Conservation (phyloP, 2,888 invertebrate species). For the Bombylius major region DNA sequence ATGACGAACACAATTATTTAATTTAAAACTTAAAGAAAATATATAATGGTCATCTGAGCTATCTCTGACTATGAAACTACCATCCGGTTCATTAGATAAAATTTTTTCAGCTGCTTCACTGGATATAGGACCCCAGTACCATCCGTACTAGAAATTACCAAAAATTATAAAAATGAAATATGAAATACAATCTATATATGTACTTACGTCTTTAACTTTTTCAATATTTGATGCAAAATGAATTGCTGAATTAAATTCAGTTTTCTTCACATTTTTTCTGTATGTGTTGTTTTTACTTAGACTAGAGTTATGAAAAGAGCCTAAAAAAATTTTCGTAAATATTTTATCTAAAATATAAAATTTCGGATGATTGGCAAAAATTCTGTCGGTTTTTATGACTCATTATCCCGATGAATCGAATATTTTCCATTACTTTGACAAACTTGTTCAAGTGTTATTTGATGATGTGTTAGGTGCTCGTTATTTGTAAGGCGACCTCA, state of each 20-base stretch:
- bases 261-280: slow-evolving; percentile 23
- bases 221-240: slow-evolving; percentile 87
- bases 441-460: no score
- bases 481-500: no score
- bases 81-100: slow-evolving; percentile 81
- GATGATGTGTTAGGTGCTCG: no score
- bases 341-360: no score
- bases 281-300: neutral
- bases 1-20: slow-evolving; percentile 79
- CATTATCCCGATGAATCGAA: no score
- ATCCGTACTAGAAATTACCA: slow-evolving; percentile 59
- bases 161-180: slow-evolving; percentile 11
- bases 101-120: slow-evolving; percentile 86
- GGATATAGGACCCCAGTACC: slow-evolving; percentile 93
- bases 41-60: slow-evolving; percentile 92
- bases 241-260: slow-evolving; percentile 39
- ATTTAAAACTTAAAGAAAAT: slow-evolving; percentile 83
- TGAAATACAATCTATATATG: neutral
- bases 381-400: no score
- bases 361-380: no score
- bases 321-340: neutral
- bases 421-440: no score
- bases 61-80: slow-evolving; percentile 86
- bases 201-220: slow-evolving; percentile 84
- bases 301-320: neutral